Evolutionary conservation across 2,888 invertebrate genomes (phyloP).

Genomic region (Eugnorisma glareosa): DNA sequence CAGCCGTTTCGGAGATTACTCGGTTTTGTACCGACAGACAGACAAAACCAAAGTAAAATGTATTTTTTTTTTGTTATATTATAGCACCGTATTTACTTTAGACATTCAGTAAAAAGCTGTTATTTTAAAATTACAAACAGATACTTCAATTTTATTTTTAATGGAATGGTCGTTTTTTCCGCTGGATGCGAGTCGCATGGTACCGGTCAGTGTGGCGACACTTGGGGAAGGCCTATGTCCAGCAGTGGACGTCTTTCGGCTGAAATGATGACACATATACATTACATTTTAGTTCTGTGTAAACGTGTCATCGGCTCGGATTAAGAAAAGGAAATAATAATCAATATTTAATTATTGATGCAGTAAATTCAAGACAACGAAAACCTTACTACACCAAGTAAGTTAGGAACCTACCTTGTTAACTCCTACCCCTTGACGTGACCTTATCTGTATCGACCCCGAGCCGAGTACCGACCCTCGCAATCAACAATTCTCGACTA

Average conservation of each 20-base stretch:
- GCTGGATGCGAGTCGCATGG: too few relatives aligned
- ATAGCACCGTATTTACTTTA: too few relatives aligned
- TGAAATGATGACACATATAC: too few relatives aligned
- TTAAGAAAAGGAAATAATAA: background rate
- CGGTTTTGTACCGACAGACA: background rate
- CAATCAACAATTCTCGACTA: slow-evolving; percentile 37
- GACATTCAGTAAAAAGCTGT: background rate
- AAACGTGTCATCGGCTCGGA: background rate
- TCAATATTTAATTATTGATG: background rate
- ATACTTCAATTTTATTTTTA: background rate
- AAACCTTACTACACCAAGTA: background rate
- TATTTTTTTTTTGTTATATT: too few relatives aligned
- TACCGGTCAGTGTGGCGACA: too few relatives aligned
- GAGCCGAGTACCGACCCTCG: slow-evolving; percentile 1
- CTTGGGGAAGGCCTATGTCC: too few relatives aligned
- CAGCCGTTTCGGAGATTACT: background rate
- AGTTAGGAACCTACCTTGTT: background rate
- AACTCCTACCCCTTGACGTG: slow-evolving; percentile 23
- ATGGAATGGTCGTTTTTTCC: too few relatives aligned
- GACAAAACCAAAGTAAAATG: too few relatives aligned
- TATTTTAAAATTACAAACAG: background rate
- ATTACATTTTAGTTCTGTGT: too few relatives aligned
- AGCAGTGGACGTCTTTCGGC: too few relatives aligned
- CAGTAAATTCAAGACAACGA: background rate
- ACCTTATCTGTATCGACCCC: slow-evolving; percentile 51